Evolutionary conservation across 2,797 vertebrate species (phyloP), one percentile per base, ranked within the genome.

Genomic region (Rhinophrynus dorsalis): DNA sequence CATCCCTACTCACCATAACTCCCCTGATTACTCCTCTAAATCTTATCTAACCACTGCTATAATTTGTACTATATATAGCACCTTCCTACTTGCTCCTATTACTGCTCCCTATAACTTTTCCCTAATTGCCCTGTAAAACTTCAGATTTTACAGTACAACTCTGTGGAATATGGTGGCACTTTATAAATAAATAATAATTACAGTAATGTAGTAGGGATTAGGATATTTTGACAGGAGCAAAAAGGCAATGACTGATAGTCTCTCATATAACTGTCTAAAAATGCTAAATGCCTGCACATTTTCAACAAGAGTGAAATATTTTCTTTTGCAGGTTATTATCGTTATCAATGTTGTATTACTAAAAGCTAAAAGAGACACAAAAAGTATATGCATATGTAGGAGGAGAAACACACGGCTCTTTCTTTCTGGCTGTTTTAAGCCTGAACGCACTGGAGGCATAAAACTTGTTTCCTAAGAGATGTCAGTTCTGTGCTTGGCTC

Each of bases 391-490:
- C 61, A 72, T 72, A 65, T 73, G 44, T 45, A 52, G 61, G 52
- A 33, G 45, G 32, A 59, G 45, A 64, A 65, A 65, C 52, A 66
- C 44, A 59, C 52, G 52, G 47, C 44, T 65, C 61, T 51, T 66
- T 66, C 35, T 66, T 57, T 66, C 44, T 44, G 45, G 35, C 62
- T 38, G 54, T 59, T 73, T 66, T 73, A 73, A 73, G 55, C 69
- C 61, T 59, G 69, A 73, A 30, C 61, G 69, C 61, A 52, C 69
- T 52, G 29, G 54, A 65, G 68, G 56, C 42, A 73, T 73, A 66
- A 73, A 73, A 65, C 69, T 65, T 73, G 69, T 73, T 73, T 73
- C 69, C 69, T 66, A 66, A 73, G 69, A 73, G 69, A 73, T 73
- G 69, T 73, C 69, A 73, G 69, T 56, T 72, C 51, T 33, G 61